These are phyloP conservation scores for Cochlearius cochlearius DNA, from an alignment of 2,113 vertebrate species.

Conservation along the genomic window DNA sequence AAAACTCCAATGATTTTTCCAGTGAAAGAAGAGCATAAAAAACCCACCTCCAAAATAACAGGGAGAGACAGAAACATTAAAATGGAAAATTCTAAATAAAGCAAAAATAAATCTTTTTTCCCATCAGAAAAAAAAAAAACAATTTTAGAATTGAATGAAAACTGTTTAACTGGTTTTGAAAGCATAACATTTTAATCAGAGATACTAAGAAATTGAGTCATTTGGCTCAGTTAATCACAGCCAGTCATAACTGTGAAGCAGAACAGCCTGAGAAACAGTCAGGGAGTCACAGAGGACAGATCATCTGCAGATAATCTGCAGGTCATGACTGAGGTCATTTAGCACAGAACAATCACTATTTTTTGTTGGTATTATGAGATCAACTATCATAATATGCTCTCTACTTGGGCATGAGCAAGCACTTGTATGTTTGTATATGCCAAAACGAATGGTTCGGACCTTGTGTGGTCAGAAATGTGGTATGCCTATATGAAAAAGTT, in stretches of 20 bases:
- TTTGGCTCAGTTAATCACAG: neutral
- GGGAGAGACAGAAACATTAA: neutral
- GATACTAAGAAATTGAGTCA: constrained; percentile 9
- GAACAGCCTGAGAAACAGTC: constrained; percentile 7
- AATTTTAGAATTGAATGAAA: neutral
- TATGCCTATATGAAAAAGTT: neutral
- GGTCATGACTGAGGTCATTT: constrained; percentile 41
- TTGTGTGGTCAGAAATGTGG: neutral
- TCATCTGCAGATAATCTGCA: constrained; percentile 38
- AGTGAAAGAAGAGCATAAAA: neutral
- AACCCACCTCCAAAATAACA: neutral
- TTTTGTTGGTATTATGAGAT: constrained; percentile 22
- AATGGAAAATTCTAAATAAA: constrained; percentile 6
- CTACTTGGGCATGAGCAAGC: neutral
- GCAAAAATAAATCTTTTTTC: neutral
- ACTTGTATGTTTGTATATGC: neutral
- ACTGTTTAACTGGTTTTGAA: neutral
- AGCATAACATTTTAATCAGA: constrained; percentile 3
- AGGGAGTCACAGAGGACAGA: constrained; percentile 2
- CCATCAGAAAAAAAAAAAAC: neutral
- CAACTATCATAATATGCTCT: neutral
- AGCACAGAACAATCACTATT: neutral
- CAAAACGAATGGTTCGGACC: neutral
- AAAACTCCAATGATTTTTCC: neutral
- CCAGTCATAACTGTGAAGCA: neutral